These are phyloP conservation scores for Cyprinodon tularosa DNA, from an alignment of 2,113 vertebrate species.

Conservation along the genomic window DNA sequence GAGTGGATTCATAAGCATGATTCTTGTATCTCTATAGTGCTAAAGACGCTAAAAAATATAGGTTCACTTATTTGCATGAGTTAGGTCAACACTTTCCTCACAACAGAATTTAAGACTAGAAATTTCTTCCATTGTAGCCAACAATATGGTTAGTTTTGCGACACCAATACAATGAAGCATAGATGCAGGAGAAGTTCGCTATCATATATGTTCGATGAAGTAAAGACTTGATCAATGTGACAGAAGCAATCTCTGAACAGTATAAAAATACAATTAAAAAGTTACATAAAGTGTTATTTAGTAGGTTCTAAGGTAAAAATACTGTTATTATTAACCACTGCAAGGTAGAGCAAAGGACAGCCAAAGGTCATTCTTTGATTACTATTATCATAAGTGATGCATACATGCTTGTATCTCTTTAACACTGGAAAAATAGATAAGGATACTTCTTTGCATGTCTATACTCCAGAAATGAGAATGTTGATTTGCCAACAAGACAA, in stretches of 20 bases:
- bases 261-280: neutral
- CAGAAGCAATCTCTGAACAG: neutral
- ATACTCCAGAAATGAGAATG: neutral
- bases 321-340: neutral
- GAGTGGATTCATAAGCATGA: neutral
- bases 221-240: neutral
- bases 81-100: neutral
- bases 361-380: neutral
- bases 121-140: neutral
- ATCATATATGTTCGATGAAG: neutral
- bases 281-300: neutral
- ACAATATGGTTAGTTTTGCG: neutral
- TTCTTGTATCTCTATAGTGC: neutral
- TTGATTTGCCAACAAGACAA: neutral
- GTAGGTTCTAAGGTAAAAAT: neutral
- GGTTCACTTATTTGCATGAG: neutral
- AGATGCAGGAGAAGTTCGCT: neutral
- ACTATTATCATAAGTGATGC: neutral
- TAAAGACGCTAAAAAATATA: neutral
- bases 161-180: neutral
- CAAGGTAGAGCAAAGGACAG: neutral
- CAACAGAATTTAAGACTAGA: neutral
- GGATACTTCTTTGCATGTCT: neutral
- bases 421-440: neutral
- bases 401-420: neutral